phyloP scores from a whole-genome alignment of 2,113 vertebrate genomes.

The Erinaceus europaeus region DNA sequence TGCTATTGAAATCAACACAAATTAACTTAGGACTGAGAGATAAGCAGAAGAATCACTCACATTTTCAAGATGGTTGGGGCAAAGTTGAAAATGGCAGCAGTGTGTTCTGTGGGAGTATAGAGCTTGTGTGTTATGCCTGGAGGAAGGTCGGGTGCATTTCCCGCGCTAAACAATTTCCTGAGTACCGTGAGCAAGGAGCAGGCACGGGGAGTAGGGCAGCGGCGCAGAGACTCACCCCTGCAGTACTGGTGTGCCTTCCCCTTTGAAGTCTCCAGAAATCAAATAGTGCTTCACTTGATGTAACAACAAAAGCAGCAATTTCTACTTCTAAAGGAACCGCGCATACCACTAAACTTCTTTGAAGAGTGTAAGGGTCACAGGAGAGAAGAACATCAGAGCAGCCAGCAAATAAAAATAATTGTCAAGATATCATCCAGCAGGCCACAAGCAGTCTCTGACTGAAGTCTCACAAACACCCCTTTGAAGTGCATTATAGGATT shows the following conservation, averaged over 20 bases:
- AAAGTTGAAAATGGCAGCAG: slow-evolving; percentile 12
- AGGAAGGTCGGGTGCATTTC: background rate
- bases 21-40: slow-evolving; percentile 16
- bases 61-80: slow-evolving; percentile 34
- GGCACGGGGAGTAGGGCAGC: too few relatives aligned
- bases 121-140: background rate
- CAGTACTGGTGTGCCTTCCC: background rate
- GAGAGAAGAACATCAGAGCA: background rate
- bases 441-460: background rate
- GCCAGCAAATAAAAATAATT: background rate
- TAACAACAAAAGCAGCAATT: background rate
- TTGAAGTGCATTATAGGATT: background rate
- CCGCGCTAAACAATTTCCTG: slow-evolving; percentile 29
- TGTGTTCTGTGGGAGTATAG: background rate
- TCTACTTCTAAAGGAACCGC: background rate
- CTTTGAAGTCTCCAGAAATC: background rate
- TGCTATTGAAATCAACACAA: slow-evolving; percentile 26
- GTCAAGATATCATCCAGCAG: background rate
- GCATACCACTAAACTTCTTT: background rate
- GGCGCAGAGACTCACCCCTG: background rate
- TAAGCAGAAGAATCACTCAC: background rate
- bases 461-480: background rate
- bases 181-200: background rate
- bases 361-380: background rate
- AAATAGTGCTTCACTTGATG: background rate